Conservation (phyloP, 1,140 invertebrate genomes). For the Lasioglossum albipes region DNA sequence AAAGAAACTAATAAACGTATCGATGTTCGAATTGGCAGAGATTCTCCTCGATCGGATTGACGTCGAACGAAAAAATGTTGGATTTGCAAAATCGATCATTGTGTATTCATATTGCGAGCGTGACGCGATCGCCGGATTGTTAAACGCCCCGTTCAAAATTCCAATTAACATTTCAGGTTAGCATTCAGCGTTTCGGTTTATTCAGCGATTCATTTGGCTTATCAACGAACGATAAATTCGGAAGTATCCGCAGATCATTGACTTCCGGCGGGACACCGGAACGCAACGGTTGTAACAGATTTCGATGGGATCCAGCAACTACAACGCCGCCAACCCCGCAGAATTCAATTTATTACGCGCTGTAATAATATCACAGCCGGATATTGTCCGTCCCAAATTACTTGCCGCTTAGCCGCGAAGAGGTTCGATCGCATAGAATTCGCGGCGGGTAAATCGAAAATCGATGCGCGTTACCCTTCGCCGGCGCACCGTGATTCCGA, state of each 20-base stretch:
- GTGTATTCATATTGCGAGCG: no score
- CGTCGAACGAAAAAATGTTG: no score
- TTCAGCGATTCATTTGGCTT: no score
- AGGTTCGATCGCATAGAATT: slow-evolving; percentile 17
- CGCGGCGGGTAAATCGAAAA: slow-evolving; percentile 41
- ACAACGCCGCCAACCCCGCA: not conserved
- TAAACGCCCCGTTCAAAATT: no score
- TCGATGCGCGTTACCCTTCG: slow-evolving; percentile 18
- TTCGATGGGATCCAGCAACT: not conserved
- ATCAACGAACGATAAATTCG: not conserved
- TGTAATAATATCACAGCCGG: slow-evolving; percentile 2
- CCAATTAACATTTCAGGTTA: no score
- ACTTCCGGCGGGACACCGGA: not conserved
- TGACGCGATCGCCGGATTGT: no score
- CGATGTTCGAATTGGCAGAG: no score
- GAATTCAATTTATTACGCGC: slow-evolving; percentile 38
- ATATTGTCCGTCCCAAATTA: slow-evolving; percentile 53
- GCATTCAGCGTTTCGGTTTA: no score
- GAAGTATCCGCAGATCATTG: not conserved
- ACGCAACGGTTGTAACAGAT: not conserved
- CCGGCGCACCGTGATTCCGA: slow-evolving; percentile 10
- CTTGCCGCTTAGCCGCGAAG: slow-evolving; percentile 26
- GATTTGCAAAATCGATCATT: no score
- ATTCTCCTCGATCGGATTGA: no score
- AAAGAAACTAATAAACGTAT: no score